Evolutionary conservation across 2,888 invertebrate species (phyloP), one percentile per base, ranked within the genome.

Genomic region (Cheiracanthium punctorium): DNA sequence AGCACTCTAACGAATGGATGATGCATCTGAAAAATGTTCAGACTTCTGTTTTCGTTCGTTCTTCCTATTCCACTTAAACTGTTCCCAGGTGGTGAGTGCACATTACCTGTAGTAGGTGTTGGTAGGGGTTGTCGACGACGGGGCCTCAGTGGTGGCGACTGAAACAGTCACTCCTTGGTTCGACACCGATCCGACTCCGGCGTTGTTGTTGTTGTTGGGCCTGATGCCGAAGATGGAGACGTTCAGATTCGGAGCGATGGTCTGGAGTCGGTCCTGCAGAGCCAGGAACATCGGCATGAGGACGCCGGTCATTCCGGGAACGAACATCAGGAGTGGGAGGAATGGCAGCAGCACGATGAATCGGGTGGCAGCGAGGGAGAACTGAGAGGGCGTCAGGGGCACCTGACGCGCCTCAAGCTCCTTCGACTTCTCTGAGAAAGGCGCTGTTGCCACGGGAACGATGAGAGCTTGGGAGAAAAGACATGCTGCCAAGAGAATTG

Each of bases 321-420:
- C 43, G 17, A 80, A 75, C 79, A 88, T 80, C 82, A 88, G 41
- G 0, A 88, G 77, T 0, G 87, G 87, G 1, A 88, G 71, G 32
- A 88, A 82, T 28, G 87, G 87, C 10, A 88, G 37, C 87, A 87
- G 72, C 5, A 87, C 87, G 10, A 87, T 87, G 72, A 87, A 87
- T 8, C 87, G 75, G 5, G 87, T 87, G 30, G 87, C 87, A 1
- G 87, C 87, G 65, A 81, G 58, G 0, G 87, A 64, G 24, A 87
- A 87, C 10, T 76, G 76, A 0, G 87, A 87, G 29, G 87, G 87
- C 0, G 72, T 37, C n/a, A 87, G 20, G 0, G 80, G 80, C 24
- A 28, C 67, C 12, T 84, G 84, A 5, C 79, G 64, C 4, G 5
- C 14, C 32, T 73, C 48, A 7, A 30, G 1, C 1, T 69, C 37